Base-by-base conservation (phyloP, 2,797 vertebrate genomes). In the Cossypha caffra region DNA sequence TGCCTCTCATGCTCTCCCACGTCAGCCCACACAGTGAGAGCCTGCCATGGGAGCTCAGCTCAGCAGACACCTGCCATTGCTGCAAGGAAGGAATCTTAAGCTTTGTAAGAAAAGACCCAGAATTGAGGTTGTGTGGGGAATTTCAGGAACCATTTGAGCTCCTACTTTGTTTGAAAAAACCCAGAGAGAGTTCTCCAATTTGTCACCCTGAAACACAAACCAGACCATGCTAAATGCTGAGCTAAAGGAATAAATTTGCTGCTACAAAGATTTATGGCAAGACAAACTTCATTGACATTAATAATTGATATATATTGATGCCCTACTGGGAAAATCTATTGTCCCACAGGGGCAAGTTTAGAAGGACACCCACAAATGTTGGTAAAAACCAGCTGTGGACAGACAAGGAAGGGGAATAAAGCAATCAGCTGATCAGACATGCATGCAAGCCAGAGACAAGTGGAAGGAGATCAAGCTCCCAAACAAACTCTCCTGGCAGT, bases 141-240 rank as follows among this genome's bases (percentile, higher is more conserved):
- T 83, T 89, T 77, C 16, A 9, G 87, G 58, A 84, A 69, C 43
- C 1, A 4, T 31, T 31, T 43, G n/a, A 90, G 74, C 43, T 85
- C 35, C 38, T 19, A 0, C 8, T 62, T 59, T 25, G 48, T 78
- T 29, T 90, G 58, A 83, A 83, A 90, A 78, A 58, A 7, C 62
- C 51, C 86, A 86, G 51, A 10, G 55, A 31, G 24, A 89, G 58
- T 7, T 85, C 54, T 88, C 88, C 31, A 31, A 15, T 55, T 74
- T 59, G 54, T 83, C 78, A 92, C 64, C 54, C 45, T 77, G 85
- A 89, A 92, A 94, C 64, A 90, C 74, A 96, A 82, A 89, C 58
- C 95, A 96, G 86, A 84, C 58, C 66, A 23, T 0, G 51, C 59
- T 69, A 61, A 92, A 73, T 3, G 43, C 69, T 45, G 37, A 86